A percentile compares a stretch with the other conserved stretches of the same genome.
phyloP scores from a whole-genome alignment of 2,888 invertebrate species.

The Aromia moschata region DNA sequence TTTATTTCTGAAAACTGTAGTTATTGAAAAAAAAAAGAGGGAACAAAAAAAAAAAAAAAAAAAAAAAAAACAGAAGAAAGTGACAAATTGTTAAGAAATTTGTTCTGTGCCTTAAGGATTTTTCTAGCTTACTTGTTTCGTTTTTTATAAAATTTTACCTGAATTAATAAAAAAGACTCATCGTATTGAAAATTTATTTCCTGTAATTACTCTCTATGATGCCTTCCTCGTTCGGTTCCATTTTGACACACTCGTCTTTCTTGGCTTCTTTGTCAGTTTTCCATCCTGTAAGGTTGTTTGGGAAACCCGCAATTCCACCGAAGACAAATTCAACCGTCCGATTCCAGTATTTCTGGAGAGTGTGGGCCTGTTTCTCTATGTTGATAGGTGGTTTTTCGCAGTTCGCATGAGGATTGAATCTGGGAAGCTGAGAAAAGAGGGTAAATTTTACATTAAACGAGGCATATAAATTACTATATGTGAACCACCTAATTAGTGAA shows the following conservation, averaged over 20 bases:
- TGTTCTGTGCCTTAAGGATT: neutral
- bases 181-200: neutral
- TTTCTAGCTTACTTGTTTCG: neutral
- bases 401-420: conserved; percentile 38
- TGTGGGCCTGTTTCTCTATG: conserved; percentile 38
- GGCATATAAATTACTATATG: too few relatives aligned
- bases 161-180: neutral
- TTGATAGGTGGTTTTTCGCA: conserved; percentile 47
- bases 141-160: neutral
- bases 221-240: neutral
- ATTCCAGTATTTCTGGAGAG: conserved; percentile 50
- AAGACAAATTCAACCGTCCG: conserved; percentile 43
- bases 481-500: too few relatives aligned
- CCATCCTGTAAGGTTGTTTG: conserved; percentile 39
- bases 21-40: too few relatives aligned
- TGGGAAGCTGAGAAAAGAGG: conserved; percentile 39
- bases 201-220: conserved; percentile 4
- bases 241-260: conserved; percentile 4
- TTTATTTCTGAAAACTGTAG: too few relatives aligned
- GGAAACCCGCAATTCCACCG: conserved; percentile 46
- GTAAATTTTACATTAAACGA: too few relatives aligned
- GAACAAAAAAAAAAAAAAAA: too few relatives aligned
- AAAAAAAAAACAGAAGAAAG: too few relatives aligned
- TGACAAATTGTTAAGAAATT: too few relatives aligned
- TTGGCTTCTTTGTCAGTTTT: conserved; percentile 6